phyloP scores from a whole-genome alignment of 1,140 invertebrate species.

The Mercenaria mercenaria region DNA sequence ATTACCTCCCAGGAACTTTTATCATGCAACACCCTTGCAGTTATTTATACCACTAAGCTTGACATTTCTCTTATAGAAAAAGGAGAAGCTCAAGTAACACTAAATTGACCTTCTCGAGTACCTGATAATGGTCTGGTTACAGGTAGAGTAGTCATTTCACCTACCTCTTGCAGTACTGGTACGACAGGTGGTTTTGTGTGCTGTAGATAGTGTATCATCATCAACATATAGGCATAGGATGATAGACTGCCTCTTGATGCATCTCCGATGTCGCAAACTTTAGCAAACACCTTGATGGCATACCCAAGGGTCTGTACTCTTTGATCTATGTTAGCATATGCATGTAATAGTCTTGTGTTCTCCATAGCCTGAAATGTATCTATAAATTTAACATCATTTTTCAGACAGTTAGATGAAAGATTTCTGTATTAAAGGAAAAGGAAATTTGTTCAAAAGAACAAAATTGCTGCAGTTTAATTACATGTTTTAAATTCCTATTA shows the following conservation, averaged over 20 bases:
- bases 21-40: too few species aligned
- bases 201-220: conserved; percentile 89
- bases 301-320: conserved; percentile 88
- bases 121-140: too few species aligned
- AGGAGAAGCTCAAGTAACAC: too few species aligned
- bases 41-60: too few species aligned
- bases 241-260: conserved; percentile 89
- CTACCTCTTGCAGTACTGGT: conserved; percentile 89
- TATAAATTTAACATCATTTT: background rate
- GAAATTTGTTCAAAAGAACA: background rate
- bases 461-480: background rate
- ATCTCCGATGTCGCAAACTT: conserved; percentile 89
- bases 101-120: too few species aligned
- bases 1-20: too few species aligned
- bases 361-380: conserved; percentile 85
- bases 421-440: background rate
- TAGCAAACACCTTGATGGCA: conserved; percentile 89
- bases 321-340: conserved; percentile 88
- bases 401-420: background rate
- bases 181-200: conserved; percentile 88
- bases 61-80: too few species aligned
- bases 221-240: conserved; percentile 89
- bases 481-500: too few species aligned
- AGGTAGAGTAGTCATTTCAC: too few species aligned
- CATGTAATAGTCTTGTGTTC: conserved; percentile 88